Base-by-base conservation (phyloP, 2,797 vertebrate genomes). In the Peromyscus attwateri region DNA sequence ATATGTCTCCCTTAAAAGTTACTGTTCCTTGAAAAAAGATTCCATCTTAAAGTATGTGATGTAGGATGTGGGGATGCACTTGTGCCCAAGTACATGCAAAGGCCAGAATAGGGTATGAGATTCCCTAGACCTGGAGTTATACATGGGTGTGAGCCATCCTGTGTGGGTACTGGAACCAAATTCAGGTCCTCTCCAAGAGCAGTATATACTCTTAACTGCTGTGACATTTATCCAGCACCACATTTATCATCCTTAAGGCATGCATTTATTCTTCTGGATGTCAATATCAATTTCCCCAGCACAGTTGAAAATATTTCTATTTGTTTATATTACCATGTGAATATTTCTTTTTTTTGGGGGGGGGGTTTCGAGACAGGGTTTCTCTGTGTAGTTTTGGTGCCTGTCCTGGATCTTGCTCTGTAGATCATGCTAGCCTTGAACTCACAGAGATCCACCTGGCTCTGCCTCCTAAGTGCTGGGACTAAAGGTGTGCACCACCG, bases 1-100 rank as follows among this genome's bases (percentile, higher is more conserved):
- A n/a, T 85, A 23, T 81, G 43, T 88, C 21, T 57, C 49, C 49
- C 43, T 4, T 46, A 25, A 88, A 16, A 88, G 21, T 73, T 57
- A 60, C 52, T 60, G 9, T 75, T 73, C 49, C 9, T 29, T 68
- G 14, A 43, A 84, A 66, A 62, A 87, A 37, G 19, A 25, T 43
- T 43, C 8, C 43, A 52, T 70, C 52, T 84, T 84, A 12, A 87
- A 55, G n/a, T 71, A 71, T 19, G 49, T 55, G 34, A 11, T 70
- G 12, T 34, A 21, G 19, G 19, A 12, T 29, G 2, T 12, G 1
- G 1, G 3, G 3, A 21, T 52, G 13, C 23, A 5, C 31, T 25
- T 40, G 16, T 83, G 27, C 37, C 43, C 57, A 83, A 70, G 6
- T 10, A 14, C 46, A 52, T 37, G 4, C 46, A 71, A 27, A 87